These are phyloP conservation scores for Sebastes miniatus DNA, from an alignment of 2,797 vertebrate genomes.

Conservation along the genomic window DNA sequence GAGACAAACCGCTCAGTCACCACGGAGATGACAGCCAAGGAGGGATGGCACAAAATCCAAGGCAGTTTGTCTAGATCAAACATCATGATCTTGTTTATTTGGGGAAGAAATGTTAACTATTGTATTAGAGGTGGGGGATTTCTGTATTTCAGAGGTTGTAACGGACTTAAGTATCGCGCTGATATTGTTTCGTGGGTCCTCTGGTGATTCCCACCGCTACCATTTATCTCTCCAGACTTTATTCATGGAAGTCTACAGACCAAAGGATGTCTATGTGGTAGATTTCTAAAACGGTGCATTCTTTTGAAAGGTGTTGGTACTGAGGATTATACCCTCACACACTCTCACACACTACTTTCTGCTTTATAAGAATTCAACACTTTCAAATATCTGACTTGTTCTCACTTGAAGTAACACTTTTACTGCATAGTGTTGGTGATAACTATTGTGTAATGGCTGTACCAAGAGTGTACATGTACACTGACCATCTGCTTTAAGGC, in stretches of 20 bases:
- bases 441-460: not conserved
- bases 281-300: constrained; percentile 6
- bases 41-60: constrained; percentile 4
- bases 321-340: not conserved
- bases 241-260: not conserved
- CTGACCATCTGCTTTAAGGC: not conserved
- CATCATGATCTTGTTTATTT: not conserved
- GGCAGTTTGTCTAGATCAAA: constrained; percentile 22
- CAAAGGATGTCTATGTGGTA: not conserved
- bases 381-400: constrained; percentile 21
- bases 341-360: not conserved
- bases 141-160: too few relatives aligned
- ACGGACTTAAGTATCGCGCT: too few relatives aligned
- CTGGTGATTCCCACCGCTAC: too few relatives aligned
- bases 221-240: constrained; percentile 9
- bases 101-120: not conserved
- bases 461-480: not conserved
- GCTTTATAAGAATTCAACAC: not conserved
- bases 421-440: not conserved
- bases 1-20: constrained; percentile 15
- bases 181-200: too few relatives aligned
- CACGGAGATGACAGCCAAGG: constrained; percentile 13
- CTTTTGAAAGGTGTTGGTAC: not conserved
- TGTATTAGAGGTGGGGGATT: not conserved
- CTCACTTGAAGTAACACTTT: constrained; percentile 13